Evolutionary conservation across 2,888 invertebrate species (phyloP).

Genomic region (Parnassius apollo): DNA sequence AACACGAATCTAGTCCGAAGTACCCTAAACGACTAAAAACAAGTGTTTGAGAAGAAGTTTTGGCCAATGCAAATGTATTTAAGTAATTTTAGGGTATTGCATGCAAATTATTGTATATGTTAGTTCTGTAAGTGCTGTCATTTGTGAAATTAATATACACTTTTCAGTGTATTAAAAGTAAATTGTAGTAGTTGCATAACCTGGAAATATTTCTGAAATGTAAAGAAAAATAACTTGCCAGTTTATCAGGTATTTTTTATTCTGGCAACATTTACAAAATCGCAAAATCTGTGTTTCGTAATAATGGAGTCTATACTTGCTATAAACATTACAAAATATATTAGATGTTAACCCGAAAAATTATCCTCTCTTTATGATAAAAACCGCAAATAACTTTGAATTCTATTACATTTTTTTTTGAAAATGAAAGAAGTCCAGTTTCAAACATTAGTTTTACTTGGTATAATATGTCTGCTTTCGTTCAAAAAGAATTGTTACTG

Average conservation of each 20-base stretch:
- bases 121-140: conserved; percentile 2
- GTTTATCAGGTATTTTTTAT: no score
- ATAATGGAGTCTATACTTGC: not conserved
- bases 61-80: conserved; percentile 1
- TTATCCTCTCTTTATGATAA: not conserved
- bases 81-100: not conserved
- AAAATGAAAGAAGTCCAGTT: no score
- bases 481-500: not conserved
- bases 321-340: not conserved
- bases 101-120: conserved; percentile 1
- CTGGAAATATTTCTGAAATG: no score
- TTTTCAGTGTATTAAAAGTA: no score
- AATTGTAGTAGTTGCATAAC: no score
- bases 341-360: not conserved
- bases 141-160: not conserved
- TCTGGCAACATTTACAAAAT: not conserved
- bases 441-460: no score
- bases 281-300: not conserved
- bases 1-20: conserved; percentile 11
- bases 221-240: no score
- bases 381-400: no score
- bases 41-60: not conserved
- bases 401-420: no score
- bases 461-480: no score
- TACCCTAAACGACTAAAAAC: not conserved